Evolutionary conservation across 1,140 invertebrate genomes (phyloP).

Genomic region (Drosophila oshimai): DNA sequence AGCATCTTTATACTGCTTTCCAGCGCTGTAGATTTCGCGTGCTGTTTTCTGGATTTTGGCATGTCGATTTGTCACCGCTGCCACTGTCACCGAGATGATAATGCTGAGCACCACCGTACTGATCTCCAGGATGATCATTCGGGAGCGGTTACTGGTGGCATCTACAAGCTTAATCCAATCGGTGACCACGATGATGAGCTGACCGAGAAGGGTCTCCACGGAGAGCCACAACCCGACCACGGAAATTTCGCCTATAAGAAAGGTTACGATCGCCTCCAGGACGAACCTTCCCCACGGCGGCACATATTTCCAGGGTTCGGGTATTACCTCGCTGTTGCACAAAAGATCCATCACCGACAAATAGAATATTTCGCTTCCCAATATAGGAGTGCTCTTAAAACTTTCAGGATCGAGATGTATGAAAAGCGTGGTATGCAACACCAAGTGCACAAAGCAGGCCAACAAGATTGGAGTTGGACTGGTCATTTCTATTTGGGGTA

Average conservation of each 20-base stretch:
- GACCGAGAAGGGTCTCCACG: background rate
- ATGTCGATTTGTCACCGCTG: background rate
- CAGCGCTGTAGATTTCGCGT: background rate
- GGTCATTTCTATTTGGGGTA: background rate
- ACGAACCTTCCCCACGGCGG: slow-evolving; percentile 1
- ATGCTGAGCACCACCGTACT: background rate
- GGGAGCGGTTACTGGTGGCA: background rate
- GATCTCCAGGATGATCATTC: background rate
- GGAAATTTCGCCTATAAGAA: background rate
- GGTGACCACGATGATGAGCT: background rate
- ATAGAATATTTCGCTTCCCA: slow-evolving; percentile 27
- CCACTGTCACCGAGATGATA: background rate
- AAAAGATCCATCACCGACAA: slow-evolving; percentile 8
- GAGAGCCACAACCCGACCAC: background rate
- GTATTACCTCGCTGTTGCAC: background rate
- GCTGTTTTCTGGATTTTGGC: background rate
- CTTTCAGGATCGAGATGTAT: background rate
- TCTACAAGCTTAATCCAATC: background rate
- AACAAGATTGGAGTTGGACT: background rate
- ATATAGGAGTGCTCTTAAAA: background rate
- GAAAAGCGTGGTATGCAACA: slow-evolving; percentile 5
- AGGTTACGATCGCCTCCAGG: background rate
- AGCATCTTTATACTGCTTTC: background rate
- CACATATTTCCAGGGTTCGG: background rate
- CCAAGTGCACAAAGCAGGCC: slow-evolving; percentile 2